phyloP scores from a whole-genome alignment of 2,797 vertebrate species.

The Argentina silus region DNA sequence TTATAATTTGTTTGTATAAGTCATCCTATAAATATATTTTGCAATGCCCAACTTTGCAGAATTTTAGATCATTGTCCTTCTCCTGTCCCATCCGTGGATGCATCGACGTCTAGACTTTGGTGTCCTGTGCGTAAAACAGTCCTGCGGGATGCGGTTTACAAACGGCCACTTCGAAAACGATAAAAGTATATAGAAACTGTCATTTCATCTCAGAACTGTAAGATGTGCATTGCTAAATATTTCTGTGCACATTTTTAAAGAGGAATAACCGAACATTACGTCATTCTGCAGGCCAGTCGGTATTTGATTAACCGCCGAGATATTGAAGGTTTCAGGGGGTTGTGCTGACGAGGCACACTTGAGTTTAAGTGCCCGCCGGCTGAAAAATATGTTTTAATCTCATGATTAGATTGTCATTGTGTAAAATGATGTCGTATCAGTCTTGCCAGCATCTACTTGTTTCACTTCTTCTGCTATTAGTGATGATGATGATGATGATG shows the following conservation, averaged over 20 bases:
- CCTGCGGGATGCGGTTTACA: constrained; percentile 51
- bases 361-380: constrained; percentile 49
- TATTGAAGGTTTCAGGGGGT: constrained; percentile 78
- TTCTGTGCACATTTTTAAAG: constrained; percentile 47
- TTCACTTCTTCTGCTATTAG: neutral
- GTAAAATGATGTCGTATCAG: constrained; percentile 68
- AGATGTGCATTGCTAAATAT: constrained; percentile 20
- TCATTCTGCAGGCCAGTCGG: constrained; percentile 92
- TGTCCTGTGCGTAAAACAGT: constrained; percentile 27
- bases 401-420: constrained; percentile 67
- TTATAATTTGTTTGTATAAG: no score
- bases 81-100: constrained; percentile 68
- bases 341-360: constrained; percentile 83
- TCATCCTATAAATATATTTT: neutral
- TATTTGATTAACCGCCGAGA: constrained; percentile 87
- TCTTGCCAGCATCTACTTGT: constrained; percentile 59
- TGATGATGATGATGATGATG: no score
- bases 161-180: constrained; percentile 36
- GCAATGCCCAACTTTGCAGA: neutral
- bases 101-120: constrained; percentile 31
- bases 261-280: constrained; percentile 81
- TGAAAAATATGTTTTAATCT: constrained; percentile 70
- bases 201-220: neutral
- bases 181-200: constrained; percentile 18
- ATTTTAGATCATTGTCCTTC: constrained; percentile 38